Percentiles rank a stretch among this genome's conserved stretches.
phyloP scores from a whole-genome alignment of 2,797 vertebrate genomes.

The Notolabrus celidotus region DNA sequence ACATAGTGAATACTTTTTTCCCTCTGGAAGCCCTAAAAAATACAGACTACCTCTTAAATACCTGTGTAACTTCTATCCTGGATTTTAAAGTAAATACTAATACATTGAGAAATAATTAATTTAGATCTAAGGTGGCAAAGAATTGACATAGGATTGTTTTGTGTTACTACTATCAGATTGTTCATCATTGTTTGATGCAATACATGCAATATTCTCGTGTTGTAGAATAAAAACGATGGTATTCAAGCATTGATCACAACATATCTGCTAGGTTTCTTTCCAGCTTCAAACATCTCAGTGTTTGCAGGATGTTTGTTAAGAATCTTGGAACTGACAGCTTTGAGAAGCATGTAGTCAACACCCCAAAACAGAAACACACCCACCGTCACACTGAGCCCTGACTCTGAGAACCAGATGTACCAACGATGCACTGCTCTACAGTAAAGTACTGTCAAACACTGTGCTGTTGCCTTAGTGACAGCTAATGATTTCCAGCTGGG shows the following conservation, averaged over 20 bases:
- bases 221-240: neutral
- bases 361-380: conserved; percentile 56
- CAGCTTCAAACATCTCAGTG: conserved; percentile 9
- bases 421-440: conserved; percentile 67
- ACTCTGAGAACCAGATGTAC: conserved; percentile 80
- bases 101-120: neutral
- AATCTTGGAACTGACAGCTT: conserved; percentile 51
- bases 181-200: neutral
- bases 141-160: neutral
- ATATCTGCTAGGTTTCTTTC: conserved; percentile 37
- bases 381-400: conserved; percentile 41
- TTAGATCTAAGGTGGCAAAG: neutral
- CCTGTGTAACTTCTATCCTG: too few species aligned
- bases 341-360: conserved; percentile 53
- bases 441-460: conserved; percentile 77
- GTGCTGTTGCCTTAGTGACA: conserved; percentile 79
- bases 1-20: too few species aligned
- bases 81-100: too few species aligned
- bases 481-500: conserved; percentile 85
- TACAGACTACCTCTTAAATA: too few species aligned
- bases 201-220: neutral
- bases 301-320: conserved; percentile 37
- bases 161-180: neutral
- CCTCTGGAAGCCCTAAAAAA: too few species aligned
- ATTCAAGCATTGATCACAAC: conserved; percentile 14